Conservation (phyloP, 2,888 invertebrate species). For the Resseliella maxima region DNA sequence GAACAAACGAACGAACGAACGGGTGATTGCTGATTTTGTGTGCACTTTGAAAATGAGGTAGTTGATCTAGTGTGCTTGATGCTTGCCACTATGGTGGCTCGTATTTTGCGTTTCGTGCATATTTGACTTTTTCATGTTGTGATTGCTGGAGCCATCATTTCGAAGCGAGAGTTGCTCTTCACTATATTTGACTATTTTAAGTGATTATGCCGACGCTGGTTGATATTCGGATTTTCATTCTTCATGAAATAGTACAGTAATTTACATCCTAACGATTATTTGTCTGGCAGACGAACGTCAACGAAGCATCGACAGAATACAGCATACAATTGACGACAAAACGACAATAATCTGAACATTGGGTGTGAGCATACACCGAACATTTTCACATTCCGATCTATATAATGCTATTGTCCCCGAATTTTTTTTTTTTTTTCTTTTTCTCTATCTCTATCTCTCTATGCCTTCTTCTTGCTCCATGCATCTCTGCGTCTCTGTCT, state of each 20-base stretch:
- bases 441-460: not conserved
- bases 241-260: conserved; percentile 43
- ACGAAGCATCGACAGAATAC: not conserved
- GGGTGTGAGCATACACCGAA: not conserved
- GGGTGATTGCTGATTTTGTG: not conserved
- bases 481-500: too few relatives aligned
- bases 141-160: conserved; percentile 13
- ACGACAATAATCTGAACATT: not conserved
- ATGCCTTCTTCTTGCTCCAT: too few relatives aligned
- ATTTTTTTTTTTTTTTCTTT: too few relatives aligned
- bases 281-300: conserved; percentile 39
- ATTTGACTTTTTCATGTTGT: conserved; percentile 36
- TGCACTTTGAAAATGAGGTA: too few relatives aligned
- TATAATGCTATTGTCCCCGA: not conserved
- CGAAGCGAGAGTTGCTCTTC: not conserved
- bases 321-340: not conserved
- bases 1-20: not conserved
- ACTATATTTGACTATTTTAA: conserved; percentile 50
- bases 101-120: not conserved
- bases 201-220: conserved; percentile 35
- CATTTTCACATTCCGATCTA: not conserved
- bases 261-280: conserved; percentile 41
- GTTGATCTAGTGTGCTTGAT: too few relatives aligned
- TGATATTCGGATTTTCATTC: conserved; percentile 29
- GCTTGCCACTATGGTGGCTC: too few relatives aligned